A percentile compares a stretch with the other conserved stretches of the same genome.
phyloP scores from a whole-genome alignment of 2,797 vertebrate species.

The Acipenser transmontanus region DNA sequence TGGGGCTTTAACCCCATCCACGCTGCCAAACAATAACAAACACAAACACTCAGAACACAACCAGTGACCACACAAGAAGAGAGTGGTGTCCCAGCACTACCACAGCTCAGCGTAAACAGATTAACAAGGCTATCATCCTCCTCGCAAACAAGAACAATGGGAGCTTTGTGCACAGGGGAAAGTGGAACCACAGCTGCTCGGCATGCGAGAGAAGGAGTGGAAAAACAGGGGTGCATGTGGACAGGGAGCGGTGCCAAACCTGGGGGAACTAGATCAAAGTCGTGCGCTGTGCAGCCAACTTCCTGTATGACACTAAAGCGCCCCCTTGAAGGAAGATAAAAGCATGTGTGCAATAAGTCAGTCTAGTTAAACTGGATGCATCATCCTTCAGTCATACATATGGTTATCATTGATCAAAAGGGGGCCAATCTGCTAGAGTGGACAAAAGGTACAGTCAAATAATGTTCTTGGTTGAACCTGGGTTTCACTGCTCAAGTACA shows the following conservation, averaged over 20 bases:
- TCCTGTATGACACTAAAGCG: slow-evolving; percentile 28
- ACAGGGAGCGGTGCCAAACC: slow-evolving; percentile 18
- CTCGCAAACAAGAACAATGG: slow-evolving; percentile 7
- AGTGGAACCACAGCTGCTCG: slow-evolving; percentile 14
- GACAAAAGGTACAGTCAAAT: background rate
- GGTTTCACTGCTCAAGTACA: background rate
- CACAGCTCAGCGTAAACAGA: background rate
- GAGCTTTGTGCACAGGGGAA: background rate
- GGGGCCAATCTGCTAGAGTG: background rate
- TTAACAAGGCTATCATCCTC: background rate
- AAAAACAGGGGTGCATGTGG: background rate
- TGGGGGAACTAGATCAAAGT: slow-evolving; percentile 29
- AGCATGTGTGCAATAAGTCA: slow-evolving; percentile 42
- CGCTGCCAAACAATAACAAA: no score
- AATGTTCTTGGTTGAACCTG: background rate
- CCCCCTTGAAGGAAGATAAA: slow-evolving; percentile 1
- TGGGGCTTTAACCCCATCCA: no score
- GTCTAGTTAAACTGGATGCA: slow-evolving; percentile 25
- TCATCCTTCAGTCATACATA: slow-evolving; percentile 37
- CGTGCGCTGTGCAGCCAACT: slow-evolving; percentile 23
- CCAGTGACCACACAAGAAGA: slow-evolving; percentile 44
- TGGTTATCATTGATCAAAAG: slow-evolving; percentile 20
- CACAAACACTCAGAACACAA: slow-evolving; percentile 6
- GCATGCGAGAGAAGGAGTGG: slow-evolving; percentile 15
- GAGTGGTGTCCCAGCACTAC: background rate